Conservation (phyloP, 2,888 invertebrate genomes). For the Macrophya alboannulata region DNA sequence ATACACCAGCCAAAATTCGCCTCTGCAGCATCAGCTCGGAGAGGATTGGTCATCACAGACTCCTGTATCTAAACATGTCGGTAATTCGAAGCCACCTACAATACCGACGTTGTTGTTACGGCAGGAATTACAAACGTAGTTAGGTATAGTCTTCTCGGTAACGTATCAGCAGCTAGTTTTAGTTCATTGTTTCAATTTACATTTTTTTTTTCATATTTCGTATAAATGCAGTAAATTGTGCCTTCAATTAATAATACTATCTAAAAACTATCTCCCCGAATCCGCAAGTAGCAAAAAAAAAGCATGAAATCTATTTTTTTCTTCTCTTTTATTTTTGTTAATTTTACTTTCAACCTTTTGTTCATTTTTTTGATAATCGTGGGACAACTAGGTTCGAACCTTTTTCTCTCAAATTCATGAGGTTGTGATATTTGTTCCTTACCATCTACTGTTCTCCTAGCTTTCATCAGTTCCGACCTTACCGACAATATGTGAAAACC, state of each 20-base stretch:
- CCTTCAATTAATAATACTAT: not conserved
- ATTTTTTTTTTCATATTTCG: too few relatives aligned
- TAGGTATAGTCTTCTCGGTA: not conserved
- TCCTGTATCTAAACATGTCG: not conserved
- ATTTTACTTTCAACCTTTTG: too few relatives aligned
- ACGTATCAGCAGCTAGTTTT: not conserved
- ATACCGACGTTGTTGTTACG: slow-evolving; percentile 2
- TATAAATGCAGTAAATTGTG: not conserved
- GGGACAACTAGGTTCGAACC: not conserved
- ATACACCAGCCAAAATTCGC: not conserved
- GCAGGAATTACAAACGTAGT: not conserved
- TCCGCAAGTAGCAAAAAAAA: not conserved
- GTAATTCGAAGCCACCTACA: not conserved
- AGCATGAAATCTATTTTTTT: not conserved
- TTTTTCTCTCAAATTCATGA: not conserved
- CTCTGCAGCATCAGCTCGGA: not conserved
- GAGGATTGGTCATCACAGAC: not conserved
- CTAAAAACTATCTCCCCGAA: not conserved
- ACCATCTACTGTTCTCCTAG: not conserved
- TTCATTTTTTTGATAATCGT: not conserved
- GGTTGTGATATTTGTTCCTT: not conserved
- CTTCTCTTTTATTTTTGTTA: not conserved
- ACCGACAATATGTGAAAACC: not conserved
- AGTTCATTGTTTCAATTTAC: not conserved
- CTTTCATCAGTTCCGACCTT: slow-evolving; percentile 1